Evolutionary conservation across 1,140 invertebrate genomes (phyloP), one percentile per base, ranked within the genome.

Genomic region (Potamilus streckersoni): DNA sequence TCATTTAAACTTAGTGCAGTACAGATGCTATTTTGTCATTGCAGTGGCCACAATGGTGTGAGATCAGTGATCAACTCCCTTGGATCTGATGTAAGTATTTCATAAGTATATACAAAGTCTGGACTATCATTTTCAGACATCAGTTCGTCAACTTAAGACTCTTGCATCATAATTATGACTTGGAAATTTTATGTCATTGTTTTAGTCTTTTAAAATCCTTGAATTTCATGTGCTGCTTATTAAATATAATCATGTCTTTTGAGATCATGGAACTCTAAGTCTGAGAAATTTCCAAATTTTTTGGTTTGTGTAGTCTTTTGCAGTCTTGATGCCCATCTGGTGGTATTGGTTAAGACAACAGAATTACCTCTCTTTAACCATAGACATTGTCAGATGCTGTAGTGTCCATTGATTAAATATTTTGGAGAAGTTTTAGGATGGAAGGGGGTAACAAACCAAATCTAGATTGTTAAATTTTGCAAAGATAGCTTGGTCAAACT

Each of bases 1-100:
- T 49, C 38, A 6, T 8, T 49, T 8, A 49, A 49, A 49, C 38
- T 49, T 49, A 23, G 38, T 11, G 11, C 38, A 49, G 38, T 49
- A 49, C 38, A 49, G 38, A 49, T 49, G 11, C 11, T 49, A 8
- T 49, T 49, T 49, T 49, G 6, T 63, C 31, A 16, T 78, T 78
- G 71, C 70, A 82, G 80, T 60, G 80, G 80, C 0, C 80, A 82
- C 57, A 82, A 82, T 73, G 80, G 80, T 27, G 75, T 82, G 14
- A 63, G 69, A 20, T 82, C 80, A 27, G 76, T 77, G 17, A 80
- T 82, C 16, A 66, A 78, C 55, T 75, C 63, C 19, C 66, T 82
- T 23, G 67, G 63, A 75, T 72, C 80, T 65, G 70, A 82, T 73
- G 80, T 82, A 80, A 79, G 74, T 79, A 65, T 69, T 72, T 62